phyloP scores from a whole-genome alignment of 2,888 invertebrate genomes.

The Sisyra terminalis region DNA sequence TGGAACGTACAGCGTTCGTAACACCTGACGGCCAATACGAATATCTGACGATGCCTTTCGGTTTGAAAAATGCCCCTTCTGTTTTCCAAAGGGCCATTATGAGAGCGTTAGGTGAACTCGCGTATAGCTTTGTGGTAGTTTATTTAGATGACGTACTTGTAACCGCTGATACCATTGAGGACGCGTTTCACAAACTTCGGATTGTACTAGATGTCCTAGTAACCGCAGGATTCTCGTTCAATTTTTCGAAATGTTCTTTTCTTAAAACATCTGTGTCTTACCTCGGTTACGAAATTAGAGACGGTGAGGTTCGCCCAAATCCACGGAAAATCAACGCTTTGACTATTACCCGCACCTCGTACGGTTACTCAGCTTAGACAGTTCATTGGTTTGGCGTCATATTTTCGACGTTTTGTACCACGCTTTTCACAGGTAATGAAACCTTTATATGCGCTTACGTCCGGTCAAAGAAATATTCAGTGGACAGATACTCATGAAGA shows the following conservation, averaged over 20 bases:
- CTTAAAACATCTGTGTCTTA: constrained; percentile 17
- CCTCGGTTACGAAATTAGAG: constrained; percentile 16
- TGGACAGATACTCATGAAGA: constrained; percentile 11
- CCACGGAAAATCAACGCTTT: constrained; percentile 13
- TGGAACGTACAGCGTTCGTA: background rate
- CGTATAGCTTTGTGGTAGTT: constrained; percentile 8
- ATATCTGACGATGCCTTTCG: constrained; percentile 14
- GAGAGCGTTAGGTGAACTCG: constrained; percentile 12
- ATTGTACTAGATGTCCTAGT: constrained; percentile 10
- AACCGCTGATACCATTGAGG: constrained; percentile 8
- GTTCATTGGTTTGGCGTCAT: constrained; percentile 13
- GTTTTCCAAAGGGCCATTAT: constrained; percentile 14
- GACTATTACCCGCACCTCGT: background rate
- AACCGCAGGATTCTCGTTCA: constrained; percentile 12
- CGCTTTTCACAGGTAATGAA: constrained; percentile 10
- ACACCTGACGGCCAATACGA: constrained; percentile 11
- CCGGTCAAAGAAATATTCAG: constrained; percentile 9
- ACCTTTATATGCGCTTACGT: constrained; percentile 11
- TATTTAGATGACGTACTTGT: constrained; percentile 14
- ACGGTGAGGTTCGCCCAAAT: constrained; percentile 17
- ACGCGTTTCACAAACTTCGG: constrained; percentile 11
- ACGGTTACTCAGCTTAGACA: constrained; percentile 3
- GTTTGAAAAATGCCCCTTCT: constrained; percentile 14
- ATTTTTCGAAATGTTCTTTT: constrained; percentile 16
- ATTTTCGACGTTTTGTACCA: constrained; percentile 13